Percentiles rank a stretch among this genome's conserved stretches.
Conservation (phyloP, 1,140 invertebrate genomes). For the Pseudomyrmex sp. region DNA sequence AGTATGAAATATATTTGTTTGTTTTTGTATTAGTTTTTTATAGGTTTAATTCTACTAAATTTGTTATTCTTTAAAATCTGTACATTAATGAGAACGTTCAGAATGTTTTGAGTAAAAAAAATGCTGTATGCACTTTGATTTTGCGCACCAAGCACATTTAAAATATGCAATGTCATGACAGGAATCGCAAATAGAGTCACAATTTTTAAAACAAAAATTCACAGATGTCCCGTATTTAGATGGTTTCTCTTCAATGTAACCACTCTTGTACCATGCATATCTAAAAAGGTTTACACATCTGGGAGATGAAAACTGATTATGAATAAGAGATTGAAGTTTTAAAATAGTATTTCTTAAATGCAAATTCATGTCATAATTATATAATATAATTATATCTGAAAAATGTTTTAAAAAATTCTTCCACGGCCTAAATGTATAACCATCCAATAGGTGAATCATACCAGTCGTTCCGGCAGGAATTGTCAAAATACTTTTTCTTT, state of each 20-base stretch:
- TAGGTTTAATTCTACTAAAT: neutral
- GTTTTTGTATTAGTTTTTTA: too few species aligned
- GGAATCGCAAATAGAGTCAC: too few species aligned
- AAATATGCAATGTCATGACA: neutral
- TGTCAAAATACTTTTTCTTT: neutral
- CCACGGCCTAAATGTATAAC: slow-evolving; percentile 5
- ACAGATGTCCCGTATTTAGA: slow-evolving; percentile 15
- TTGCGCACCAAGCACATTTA: slow-evolving; percentile 34
- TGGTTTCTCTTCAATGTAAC: slow-evolving; percentile 30
- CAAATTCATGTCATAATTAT: slow-evolving; percentile 6
- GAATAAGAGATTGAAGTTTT: slow-evolving; percentile 55
- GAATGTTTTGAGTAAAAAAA: slow-evolving; percentile 19
- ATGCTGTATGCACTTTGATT: neutral
- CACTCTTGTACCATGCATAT: slow-evolving; percentile 45
- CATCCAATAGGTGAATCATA: slow-evolving; percentile 2
- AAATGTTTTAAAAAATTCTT: slow-evolving; percentile 30
- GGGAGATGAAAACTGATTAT: slow-evolving; percentile 56
- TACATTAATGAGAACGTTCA: neutral
- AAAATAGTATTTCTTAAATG: slow-evolving; percentile 9
- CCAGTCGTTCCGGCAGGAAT: neutral
- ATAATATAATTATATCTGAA: slow-evolving; percentile 48
- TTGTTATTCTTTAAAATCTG: neutral
- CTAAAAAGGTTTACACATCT: slow-evolving; percentile 35
- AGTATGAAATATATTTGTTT: too few species aligned
- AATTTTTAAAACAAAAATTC: too few species aligned